Percentiles rank a stretch among this genome's conserved stretches.
Conservation (phyloP, 2,888 invertebrate species). For the Axea sp. region DNA sequence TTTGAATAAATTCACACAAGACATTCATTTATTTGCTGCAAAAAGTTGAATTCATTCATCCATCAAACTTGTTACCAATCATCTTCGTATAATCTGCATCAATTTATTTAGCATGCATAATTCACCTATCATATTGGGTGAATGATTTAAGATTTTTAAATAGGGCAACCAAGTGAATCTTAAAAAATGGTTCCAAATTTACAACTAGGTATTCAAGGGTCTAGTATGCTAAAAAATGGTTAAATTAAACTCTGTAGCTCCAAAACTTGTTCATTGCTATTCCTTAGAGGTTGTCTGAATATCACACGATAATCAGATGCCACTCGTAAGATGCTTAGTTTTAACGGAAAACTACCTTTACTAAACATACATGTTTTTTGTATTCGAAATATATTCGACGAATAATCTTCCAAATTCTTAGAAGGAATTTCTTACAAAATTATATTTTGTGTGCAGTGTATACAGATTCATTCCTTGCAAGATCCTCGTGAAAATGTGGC, state of each 20-base stretch:
- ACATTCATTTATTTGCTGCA: too few species aligned
- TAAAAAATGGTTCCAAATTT: conserved; percentile 46
- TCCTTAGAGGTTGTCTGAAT: conserved; percentile 29
- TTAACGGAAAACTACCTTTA: conserved; percentile 46
- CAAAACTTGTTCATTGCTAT: conserved; percentile 47
- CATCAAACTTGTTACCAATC: too few species aligned
- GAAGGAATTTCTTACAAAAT: conserved; percentile 30
- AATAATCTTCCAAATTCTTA: conserved; percentile 22
- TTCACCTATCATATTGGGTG: too few species aligned
- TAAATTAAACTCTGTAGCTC: conserved; percentile 39
- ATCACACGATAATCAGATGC: conserved; percentile 41
- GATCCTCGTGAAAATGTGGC: too few species aligned
- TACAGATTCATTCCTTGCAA: too few species aligned
- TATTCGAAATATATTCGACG: conserved; percentile 40
- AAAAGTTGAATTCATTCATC: too few species aligned
- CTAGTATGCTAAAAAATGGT: conserved; percentile 39
- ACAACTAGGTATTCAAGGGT: conserved; percentile 18
- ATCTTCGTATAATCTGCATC: too few species aligned
- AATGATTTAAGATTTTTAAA: too few species aligned
- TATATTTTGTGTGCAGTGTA: too few species aligned
- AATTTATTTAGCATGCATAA: too few species aligned
- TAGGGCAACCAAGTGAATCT: too few species aligned
- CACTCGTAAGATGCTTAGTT: conserved; percentile 47
- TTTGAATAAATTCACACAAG: too few species aligned
- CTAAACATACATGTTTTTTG: conserved; percentile 33